Percentiles rank a stretch among this genome's conserved stretches.
Conservation (phyloP, 2,797 vertebrate species). For the Poeciliopsis gracilis region DNA sequence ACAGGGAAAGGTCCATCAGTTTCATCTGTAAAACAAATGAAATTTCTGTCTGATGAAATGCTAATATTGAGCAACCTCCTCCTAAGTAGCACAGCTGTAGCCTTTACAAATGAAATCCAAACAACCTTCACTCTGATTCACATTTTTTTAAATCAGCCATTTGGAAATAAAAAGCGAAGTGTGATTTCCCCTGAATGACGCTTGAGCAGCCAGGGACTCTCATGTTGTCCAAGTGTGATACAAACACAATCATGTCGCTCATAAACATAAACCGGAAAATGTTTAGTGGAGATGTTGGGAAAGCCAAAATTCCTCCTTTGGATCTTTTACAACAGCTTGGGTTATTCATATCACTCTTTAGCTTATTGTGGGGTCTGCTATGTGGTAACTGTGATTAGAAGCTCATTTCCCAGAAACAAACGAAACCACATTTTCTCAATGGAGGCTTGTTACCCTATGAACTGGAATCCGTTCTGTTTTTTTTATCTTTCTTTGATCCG, state of each 20-base stretch:
- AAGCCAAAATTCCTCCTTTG: slow-evolving; percentile 35
- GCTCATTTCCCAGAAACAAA: slow-evolving; percentile 3
- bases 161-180: slow-evolving; percentile 5
- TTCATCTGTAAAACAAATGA: not conserved
- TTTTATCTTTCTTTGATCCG: not conserved
- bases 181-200: slow-evolving; percentile 25
- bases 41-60: not conserved
- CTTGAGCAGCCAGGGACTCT: slow-evolving; percentile 19
- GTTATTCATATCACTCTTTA: slow-evolving; percentile 29
- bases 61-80: not conserved
- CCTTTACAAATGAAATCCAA: slow-evolving; percentile 12
- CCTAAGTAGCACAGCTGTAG: not conserved
- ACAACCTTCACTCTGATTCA: slow-evolving; percentile 10
- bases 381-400: not conserved
- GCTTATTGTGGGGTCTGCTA: not conserved
- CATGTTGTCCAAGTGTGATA: slow-evolving; percentile 11
- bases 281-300: slow-evolving; percentile 21
- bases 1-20: not conserved
- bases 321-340: slow-evolving; percentile 27
- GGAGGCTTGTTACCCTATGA: not conserved
- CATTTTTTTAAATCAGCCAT: not conserved
- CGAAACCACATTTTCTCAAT: not conserved
- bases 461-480: not conserved
- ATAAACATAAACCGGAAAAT: slow-evolving; percentile 49
- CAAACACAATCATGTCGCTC: slow-evolving; percentile 31